Conservation (phyloP, 2,888 invertebrate species). For the Standfussiana lucernea region DNA sequence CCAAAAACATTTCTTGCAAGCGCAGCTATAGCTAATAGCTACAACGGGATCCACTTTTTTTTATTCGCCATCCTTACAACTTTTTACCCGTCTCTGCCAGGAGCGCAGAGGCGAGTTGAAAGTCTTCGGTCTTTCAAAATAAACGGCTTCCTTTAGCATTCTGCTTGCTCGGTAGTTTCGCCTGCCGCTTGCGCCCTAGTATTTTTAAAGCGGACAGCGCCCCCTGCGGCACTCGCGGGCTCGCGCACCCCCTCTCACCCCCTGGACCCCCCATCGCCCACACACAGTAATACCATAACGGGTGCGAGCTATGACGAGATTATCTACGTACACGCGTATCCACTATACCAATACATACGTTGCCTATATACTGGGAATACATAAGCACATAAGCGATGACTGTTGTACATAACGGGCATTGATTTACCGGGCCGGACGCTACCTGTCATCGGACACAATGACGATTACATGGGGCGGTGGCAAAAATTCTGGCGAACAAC, state of each 20-base stretch:
- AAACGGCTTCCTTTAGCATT: slow-evolving; percentile 87
- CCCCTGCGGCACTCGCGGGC: slow-evolving; percentile 85
- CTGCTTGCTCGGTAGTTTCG: slow-evolving; percentile 83
- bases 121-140: slow-evolving; percentile 86
- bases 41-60: slow-evolving; percentile 71
- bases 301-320: slow-evolving; percentile 90
- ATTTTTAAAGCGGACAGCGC: slow-evolving; percentile 90
- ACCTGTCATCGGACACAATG: slow-evolving; percentile 86
- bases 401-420: slow-evolving; percentile 83
- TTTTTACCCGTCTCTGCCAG: slow-evolving; percentile 80
- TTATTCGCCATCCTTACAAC: slow-evolving; percentile 79
- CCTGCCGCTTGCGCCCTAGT: slow-evolving; percentile 82
- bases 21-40: slow-evolving; percentile 80
- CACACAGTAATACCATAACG: slow-evolving; percentile 90
- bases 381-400: slow-evolving; percentile 87
- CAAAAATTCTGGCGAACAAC: slow-evolving; percentile 74
- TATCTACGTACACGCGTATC: slow-evolving; percentile 88
- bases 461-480: slow-evolving; percentile 77
- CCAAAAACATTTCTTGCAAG: slow-evolving; percentile 77
- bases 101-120: slow-evolving; percentile 75
- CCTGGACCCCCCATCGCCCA: slow-evolving; percentile 76
- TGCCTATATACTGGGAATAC: slow-evolving; percentile 83
- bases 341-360: slow-evolving; percentile 83
- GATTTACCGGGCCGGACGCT: slow-evolving; percentile 87
- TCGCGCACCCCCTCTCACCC: slow-evolving; percentile 68